These are phyloP conservation scores for Apteryx owenii DNA, from an alignment of 2,113 vertebrate species.

Conservation along the genomic window DNA sequence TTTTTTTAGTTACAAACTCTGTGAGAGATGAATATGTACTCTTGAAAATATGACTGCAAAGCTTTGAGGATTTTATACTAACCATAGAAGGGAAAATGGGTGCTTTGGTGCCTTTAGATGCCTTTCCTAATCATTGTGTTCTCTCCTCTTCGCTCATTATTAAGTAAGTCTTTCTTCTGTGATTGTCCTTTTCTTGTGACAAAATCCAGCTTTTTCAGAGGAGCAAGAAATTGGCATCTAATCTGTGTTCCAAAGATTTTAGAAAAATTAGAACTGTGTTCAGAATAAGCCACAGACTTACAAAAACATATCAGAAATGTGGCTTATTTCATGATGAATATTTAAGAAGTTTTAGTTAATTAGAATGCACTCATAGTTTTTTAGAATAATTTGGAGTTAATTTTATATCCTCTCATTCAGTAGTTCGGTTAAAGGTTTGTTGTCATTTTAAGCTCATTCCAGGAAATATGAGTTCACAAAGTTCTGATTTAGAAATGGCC, in stretches of 20 bases:
- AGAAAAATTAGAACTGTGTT: neutral
- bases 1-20: neutral
- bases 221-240: neutral
- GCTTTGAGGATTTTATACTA: neutral
- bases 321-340: neutral
- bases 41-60: neutral
- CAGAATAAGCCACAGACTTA: neutral
- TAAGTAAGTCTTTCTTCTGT: neutral
- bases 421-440: neutral
- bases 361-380: neutral
- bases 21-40: neutral
- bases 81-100: neutral
- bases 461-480: accelerated
- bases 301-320: neutral
- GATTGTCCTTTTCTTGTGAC: neutral
- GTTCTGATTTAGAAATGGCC: neutral
- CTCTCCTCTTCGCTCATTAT: neutral
- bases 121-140: neutral
- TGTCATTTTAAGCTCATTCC: neutral
- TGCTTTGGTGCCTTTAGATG: neutral
- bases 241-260: neutral
- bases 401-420: neutral
- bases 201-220: neutral
- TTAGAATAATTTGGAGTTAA: neutral
- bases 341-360: neutral